Conservation (phyloP, 2,797 vertebrate genomes). For the Kryptolebias ocellatus region DNA sequence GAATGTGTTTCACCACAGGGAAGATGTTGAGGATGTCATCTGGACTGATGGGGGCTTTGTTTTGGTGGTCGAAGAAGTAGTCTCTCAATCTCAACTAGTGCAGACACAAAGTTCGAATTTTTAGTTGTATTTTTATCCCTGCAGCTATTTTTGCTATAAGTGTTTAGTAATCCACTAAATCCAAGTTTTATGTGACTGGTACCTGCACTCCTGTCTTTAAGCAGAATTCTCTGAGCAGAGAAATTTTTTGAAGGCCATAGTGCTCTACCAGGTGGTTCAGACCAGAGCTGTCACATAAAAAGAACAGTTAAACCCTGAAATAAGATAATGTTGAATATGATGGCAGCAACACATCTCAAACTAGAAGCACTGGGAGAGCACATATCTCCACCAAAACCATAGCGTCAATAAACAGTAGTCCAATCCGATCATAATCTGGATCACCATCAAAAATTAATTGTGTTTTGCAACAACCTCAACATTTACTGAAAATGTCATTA, state of each 20-base stretch:
- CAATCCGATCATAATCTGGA: too few species aligned
- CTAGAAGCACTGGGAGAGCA: too few species aligned
- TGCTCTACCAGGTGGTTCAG: conserved; percentile 82
- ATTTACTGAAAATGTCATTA: too few species aligned
- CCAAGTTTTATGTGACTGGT: conserved; percentile 23
- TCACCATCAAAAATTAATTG: too few species aligned
- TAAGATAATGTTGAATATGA: too few species aligned
- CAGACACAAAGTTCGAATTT: conserved; percentile 31
- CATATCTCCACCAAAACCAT: too few species aligned
- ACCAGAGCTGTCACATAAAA: conserved; percentile 70
- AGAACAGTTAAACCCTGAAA: not conserved
- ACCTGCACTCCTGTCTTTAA: conserved; percentile 88
- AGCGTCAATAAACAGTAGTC: too few species aligned
- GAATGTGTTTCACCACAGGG: conserved; percentile 83
- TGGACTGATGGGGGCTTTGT: conserved; percentile 82
- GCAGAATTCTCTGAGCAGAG: conserved; percentile 85
- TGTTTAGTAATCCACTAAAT: not conserved
- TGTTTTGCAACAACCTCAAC: too few species aligned
- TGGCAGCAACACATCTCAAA: too few species aligned
- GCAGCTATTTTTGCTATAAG: not conserved
- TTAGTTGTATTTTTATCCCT: not conserved
- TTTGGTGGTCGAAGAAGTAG: conserved; percentile 83
- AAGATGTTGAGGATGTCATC: conserved; percentile 86
- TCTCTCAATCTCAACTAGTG: conserved; percentile 84
- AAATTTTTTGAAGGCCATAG: conserved; percentile 83